phyloP scores from a whole-genome alignment of 2,797 vertebrate species.

The Anguilla megastoma region DNA sequence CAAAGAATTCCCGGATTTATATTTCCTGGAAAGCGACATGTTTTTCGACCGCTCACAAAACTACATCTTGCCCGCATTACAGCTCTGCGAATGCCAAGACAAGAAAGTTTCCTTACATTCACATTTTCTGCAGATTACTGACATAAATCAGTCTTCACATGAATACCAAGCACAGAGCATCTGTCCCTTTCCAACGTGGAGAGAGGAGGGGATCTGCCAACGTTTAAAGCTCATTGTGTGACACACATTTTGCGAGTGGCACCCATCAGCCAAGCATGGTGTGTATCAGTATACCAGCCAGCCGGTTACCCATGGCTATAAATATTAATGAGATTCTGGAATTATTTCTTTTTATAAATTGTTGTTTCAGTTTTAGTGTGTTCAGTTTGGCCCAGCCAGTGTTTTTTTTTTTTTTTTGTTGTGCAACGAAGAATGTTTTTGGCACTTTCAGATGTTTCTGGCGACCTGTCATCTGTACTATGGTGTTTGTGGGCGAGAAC shows the following conservation, averaged over 20 bases:
- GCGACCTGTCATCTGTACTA: background rate
- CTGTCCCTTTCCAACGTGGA: background rate
- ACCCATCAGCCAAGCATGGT: background rate
- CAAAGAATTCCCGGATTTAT: background rate
- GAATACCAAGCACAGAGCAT: background rate
- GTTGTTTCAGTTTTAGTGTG: background rate
- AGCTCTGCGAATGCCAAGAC: background rate
- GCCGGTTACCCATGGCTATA: background rate
- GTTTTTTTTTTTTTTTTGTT: no score
- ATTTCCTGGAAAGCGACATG: background rate
- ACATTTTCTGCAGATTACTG: background rate
- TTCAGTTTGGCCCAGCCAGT: background rate
- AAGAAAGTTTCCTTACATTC: background rate
- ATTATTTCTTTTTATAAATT: background rate
- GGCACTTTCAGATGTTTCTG: background rate
- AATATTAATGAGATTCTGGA: background rate
- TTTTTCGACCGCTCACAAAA: background rate
- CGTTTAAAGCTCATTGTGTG: background rate
- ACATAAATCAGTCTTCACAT: background rate
- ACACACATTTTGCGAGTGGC: background rate
- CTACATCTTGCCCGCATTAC: background rate
- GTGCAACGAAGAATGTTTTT: background rate
- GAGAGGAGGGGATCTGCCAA: background rate
- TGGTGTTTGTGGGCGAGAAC: background rate
- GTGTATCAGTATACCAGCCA: background rate